phyloP scores from a whole-genome alignment of 2,113 vertebrate genomes.

The Amphilophus citrinellus region DNA sequence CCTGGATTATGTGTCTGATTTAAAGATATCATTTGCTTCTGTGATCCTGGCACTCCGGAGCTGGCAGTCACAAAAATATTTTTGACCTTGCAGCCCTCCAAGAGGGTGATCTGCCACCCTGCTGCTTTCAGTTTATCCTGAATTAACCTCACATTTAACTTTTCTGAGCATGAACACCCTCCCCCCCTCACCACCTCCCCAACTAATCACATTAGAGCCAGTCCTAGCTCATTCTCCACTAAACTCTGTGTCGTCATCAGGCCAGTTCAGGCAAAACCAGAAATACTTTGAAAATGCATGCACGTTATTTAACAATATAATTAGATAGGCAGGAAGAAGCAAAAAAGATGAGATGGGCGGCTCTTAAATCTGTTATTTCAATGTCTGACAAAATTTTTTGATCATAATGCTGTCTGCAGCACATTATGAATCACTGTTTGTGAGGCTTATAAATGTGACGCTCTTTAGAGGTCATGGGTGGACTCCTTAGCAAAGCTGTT shows the following conservation, averaged over 20 bases:
- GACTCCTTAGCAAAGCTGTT: conserved; percentile 41
- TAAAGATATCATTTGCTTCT: conserved; percentile 14
- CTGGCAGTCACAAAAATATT: neutral
- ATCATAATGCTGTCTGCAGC: conserved; percentile 77
- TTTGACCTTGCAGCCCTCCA: conserved; percentile 67
- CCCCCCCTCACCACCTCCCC: conserved; percentile 32
- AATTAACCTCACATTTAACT: conserved; percentile 74
- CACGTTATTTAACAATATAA: conserved; percentile 27
- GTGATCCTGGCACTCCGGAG: neutral
- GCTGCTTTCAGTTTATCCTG: conserved; percentile 62
- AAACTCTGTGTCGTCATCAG: conserved; percentile 54
- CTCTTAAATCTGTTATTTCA: conserved; percentile 42
- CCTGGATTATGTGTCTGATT: neutral
- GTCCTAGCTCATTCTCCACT: conserved; percentile 53
- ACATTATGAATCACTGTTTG: conserved; percentile 77
- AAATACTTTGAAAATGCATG: conserved; percentile 63
- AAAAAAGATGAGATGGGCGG: conserved; percentile 33
- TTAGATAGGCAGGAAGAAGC: neutral
- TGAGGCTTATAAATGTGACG: conserved; percentile 32
- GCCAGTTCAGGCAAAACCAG: conserved; percentile 33
- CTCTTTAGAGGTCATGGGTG: conserved; percentile 30
- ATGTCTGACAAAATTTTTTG: conserved; percentile 39
- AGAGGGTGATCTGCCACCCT: conserved; percentile 45
- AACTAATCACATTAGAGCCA: conserved; percentile 71
- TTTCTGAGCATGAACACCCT: conserved; percentile 72